These are phyloP conservation scores for Chrysomela aeneicollis DNA, from an alignment of 2,888 invertebrate species.

Conservation along the genomic window DNA sequence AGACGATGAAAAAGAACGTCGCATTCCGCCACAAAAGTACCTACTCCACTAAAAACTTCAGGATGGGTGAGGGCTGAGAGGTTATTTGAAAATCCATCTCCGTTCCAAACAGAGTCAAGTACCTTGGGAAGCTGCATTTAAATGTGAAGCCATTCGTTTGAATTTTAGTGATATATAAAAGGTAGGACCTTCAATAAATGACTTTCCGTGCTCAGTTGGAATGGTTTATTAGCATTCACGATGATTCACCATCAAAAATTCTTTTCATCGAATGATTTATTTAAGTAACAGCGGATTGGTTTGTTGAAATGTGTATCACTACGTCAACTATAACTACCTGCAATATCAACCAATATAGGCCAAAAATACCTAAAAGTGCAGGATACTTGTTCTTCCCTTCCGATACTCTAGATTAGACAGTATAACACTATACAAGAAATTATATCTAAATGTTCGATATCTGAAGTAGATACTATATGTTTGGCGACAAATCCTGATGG, in stretches of 20 bases:
- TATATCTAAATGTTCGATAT: too few species aligned
- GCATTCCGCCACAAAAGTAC: slow-evolving; percentile 43
- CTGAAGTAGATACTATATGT: too few species aligned
- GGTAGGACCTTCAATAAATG: slow-evolving; percentile 48
- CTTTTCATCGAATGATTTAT: slow-evolving; percentile 18
- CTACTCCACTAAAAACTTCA: slow-evolving; percentile 50
- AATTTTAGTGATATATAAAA: slow-evolving; percentile 57
- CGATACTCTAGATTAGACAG: too few species aligned
- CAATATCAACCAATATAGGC: too few species aligned
- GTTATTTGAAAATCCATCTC: slow-evolving; percentile 60
- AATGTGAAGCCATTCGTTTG: slow-evolving; percentile 58
- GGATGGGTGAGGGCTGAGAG: slow-evolving; percentile 51
- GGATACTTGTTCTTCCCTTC: too few species aligned
- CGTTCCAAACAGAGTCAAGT: slow-evolving; percentile 53
- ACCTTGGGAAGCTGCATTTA: slow-evolving; percentile 56
- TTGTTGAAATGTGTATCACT: too few species aligned
- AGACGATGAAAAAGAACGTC: slow-evolving; percentile 26
- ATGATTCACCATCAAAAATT: slow-evolving; percentile 36
- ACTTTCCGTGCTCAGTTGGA: slow-evolving; percentile 45
- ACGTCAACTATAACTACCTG: too few species aligned
- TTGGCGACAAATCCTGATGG: too few species aligned
- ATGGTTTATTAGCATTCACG: slow-evolving; percentile 49
- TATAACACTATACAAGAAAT: too few species aligned
- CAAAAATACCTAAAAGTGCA: too few species aligned
- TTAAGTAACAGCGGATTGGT: too few species aligned